Base-by-base conservation (phyloP, 1,140 invertebrate species). In the Diachasmimorpha longicaudata region DNA sequence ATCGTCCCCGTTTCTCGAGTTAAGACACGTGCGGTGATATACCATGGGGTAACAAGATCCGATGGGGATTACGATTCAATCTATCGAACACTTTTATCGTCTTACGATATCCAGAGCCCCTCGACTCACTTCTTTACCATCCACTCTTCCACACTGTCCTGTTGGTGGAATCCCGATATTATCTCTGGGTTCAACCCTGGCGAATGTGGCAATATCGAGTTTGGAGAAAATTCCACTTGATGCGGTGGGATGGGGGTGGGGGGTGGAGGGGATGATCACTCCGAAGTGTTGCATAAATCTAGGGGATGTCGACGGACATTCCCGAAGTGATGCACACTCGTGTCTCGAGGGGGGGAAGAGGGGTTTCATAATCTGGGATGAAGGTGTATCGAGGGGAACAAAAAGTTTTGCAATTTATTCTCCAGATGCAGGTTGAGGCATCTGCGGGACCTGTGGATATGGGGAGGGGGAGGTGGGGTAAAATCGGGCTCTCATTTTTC, bases 11-110 rank as follows among this genome's bases (percentile, higher is more conserved):
- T 37, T 68, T 68, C n/a, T 68, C 36, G 31, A 19, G 36, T 68
- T 68, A 36, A 68, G 58, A 68, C 48, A 37, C 48, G 46, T 36
- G 70, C 70, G 25, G 25, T 72, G 70, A 71, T 46, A 70, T 71
- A 71, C 14, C 69, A 70, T 55, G n/a, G 69, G 73, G 73, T 75
- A 75, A 75, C 66, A 63, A 58, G 67, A 75, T 63, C 58, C 74
- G 16, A 75, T 25, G 23, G 52, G 68, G 74, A 70, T 75, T 75
- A 70, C 74, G 68, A 75, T 70, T 75, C 74, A 75, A 75, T 75
- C 74, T 75, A 44, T 70, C 21, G 16, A 55, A 39, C 67, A 75
- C 48, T 75, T 75, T 69, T 75, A 69, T 75, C 63, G 63, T 70
- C 74, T 75, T 75, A 63, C 67, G 31, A 70, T 70, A 75, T 75